Conservation (phyloP, 2,888 invertebrate species). For the Neoitamus cyanurus region DNA sequence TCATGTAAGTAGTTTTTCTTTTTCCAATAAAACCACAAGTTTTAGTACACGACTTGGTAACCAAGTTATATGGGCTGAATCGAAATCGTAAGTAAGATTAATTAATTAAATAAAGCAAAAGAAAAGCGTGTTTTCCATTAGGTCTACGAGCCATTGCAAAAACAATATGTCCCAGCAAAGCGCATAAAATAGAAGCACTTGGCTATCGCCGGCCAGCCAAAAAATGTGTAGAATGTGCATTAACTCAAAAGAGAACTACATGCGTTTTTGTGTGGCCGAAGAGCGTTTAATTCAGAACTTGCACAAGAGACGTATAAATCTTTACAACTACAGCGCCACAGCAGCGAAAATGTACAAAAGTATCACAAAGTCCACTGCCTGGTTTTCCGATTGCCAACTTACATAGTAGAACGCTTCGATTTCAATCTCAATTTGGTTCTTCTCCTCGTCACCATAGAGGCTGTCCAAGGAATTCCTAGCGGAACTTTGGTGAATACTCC, state of each 20-base stretch:
- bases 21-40: too few relatives aligned
- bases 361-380: background rate
- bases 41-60: too few relatives aligned
- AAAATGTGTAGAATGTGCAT: background rate
- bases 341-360: background rate
- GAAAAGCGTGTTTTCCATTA: background rate
- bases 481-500: background rate
- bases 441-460: slow-evolving; percentile 53
- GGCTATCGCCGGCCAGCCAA: background rate
- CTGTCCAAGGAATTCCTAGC: slow-evolving; percentile 3
- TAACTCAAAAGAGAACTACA: background rate
- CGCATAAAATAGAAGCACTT: background rate
- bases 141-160: background rate
- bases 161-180: background rate
- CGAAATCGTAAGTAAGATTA: too few relatives aligned
- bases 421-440: slow-evolving; percentile 63
- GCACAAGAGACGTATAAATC: background rate
- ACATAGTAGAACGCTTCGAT: slow-evolving; percentile 65
- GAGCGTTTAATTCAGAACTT: background rate
- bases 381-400: slow-evolving; percentile 54
- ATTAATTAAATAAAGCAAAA: background rate
- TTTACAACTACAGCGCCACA: background rate
- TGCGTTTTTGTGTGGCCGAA: background rate
- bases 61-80: too few relatives aligned
- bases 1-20: too few relatives aligned